These are phyloP conservation scores for Parapristionchus giblindavisi DNA, from an alignment of 2,888 invertebrate species.

Conservation along the genomic window DNA sequence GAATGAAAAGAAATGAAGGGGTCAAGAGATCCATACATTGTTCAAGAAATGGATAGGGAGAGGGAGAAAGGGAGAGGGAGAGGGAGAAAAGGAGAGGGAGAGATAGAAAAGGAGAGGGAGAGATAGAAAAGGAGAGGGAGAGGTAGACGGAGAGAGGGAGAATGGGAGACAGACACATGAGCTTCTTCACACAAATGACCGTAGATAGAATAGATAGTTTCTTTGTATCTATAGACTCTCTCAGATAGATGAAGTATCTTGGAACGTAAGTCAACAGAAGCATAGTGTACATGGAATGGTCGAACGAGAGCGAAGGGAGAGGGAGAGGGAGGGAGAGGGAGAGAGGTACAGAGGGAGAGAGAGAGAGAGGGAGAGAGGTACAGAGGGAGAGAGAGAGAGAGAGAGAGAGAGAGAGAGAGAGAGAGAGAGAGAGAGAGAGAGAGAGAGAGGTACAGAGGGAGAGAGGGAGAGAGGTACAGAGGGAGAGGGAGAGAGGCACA, in stretches of 20 bases:
- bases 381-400: slow-evolving; percentile 14
- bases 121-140: not conserved
- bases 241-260: not conserved
- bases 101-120: slow-evolving; percentile 20
- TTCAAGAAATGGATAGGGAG: slow-evolving; percentile 9
- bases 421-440: not conserved
- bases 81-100: not conserved
- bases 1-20: slow-evolving; percentile 30
- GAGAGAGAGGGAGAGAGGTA: not conserved
- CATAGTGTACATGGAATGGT: not conserved
- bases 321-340: slow-evolving; percentile 17
- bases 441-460: not conserved
- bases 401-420: slow-evolving; percentile 2
- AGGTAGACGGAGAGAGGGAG: not conserved
- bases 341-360: not conserved
- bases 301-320: not conserved
- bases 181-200: not conserved
- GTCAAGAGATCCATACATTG: too few relatives aligned
- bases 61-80: slow-evolving; percentile 7
- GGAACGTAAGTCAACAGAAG: not conserved
- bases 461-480: not conserved
- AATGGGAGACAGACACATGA: not conserved
- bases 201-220: not conserved
- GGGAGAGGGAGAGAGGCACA: not conserved
- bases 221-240: not conserved